phyloP scores from a whole-genome alignment of 2,113 vertebrate species.

The Ictidomys tridecemlineatus region DNA sequence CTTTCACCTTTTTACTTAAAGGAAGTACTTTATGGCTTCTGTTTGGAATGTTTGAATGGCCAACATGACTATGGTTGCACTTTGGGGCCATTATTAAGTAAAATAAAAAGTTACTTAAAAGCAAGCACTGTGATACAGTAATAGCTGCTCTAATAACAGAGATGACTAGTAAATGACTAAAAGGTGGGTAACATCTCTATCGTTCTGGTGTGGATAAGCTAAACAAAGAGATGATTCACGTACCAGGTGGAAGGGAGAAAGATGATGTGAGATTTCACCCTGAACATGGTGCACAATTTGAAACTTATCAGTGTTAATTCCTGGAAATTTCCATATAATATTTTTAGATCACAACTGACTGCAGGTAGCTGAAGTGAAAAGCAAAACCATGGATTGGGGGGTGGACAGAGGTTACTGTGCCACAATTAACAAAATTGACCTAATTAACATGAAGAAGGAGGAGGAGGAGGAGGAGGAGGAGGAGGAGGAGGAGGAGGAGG shows the following conservation, averaged over 20 bases:
- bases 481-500: no score
- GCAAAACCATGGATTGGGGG: neutral
- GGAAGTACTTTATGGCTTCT: neutral
- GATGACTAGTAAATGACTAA: neutral
- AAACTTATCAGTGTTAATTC: neutral
- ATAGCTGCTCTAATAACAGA: neutral
- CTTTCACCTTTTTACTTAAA: neutral
- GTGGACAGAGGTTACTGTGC: neutral
- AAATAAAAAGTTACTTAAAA: neutral
- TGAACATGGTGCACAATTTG: neutral
- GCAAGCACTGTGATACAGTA: neutral
- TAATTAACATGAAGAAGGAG: neutral
- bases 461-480: accelerated
- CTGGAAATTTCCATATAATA: neutral
- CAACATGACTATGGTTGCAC: neutral
- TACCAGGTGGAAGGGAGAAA: neutral
- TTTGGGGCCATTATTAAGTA: neutral
- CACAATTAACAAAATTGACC: neutral
- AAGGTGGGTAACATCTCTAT: no score
- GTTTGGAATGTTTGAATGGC: neutral
- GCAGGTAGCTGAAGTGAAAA: neutral
- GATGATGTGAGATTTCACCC: neutral
- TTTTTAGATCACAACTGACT: neutral
- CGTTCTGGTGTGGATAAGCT: neutral
- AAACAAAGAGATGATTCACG: neutral